phyloP scores from a whole-genome alignment of 2,113 vertebrate species.

The Monarcha castaneiventris region DNA sequence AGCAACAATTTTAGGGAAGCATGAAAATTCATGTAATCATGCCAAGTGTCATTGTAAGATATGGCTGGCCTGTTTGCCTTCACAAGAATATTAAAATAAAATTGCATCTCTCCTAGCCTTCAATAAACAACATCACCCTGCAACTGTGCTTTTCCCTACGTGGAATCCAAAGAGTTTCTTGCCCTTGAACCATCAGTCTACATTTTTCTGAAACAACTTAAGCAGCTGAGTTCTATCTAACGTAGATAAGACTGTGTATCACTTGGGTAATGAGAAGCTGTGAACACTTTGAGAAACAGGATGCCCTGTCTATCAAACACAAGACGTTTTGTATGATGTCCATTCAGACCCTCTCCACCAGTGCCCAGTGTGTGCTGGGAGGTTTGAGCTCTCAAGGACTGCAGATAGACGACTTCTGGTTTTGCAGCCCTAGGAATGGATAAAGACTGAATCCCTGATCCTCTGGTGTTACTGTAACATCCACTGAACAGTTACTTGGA shows the following conservation, averaged over 20 bases:
- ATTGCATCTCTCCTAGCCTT: not conserved
- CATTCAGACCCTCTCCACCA: not conserved
- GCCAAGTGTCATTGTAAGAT: not conserved
- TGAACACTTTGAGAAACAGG: not conserved
- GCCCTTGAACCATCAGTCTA: not conserved
- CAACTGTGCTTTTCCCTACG: not conserved
- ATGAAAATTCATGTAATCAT: not conserved
- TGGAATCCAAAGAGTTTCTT: not conserved
- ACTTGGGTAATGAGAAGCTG: not conserved
- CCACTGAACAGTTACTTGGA: not conserved
- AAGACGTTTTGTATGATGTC: rapidly evolving
- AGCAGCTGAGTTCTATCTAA: not conserved
- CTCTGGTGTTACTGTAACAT: not conserved
- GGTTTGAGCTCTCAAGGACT: not conserved
- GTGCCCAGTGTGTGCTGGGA: not conserved
- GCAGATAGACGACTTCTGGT: not conserved
- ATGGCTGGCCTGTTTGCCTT: not conserved
- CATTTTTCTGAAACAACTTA: not conserved
- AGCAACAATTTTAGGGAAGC: not conserved
- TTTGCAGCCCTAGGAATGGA: not conserved
- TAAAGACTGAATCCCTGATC: not conserved
- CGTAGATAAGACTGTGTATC: not conserved
- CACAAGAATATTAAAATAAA: not conserved
- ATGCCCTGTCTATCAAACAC: not conserved
- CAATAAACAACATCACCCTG: not conserved